These are phyloP conservation scores for Gobionotothen gibberifrons DNA, from an alignment of 2,797 vertebrate genomes.

Conservation along the genomic window DNA sequence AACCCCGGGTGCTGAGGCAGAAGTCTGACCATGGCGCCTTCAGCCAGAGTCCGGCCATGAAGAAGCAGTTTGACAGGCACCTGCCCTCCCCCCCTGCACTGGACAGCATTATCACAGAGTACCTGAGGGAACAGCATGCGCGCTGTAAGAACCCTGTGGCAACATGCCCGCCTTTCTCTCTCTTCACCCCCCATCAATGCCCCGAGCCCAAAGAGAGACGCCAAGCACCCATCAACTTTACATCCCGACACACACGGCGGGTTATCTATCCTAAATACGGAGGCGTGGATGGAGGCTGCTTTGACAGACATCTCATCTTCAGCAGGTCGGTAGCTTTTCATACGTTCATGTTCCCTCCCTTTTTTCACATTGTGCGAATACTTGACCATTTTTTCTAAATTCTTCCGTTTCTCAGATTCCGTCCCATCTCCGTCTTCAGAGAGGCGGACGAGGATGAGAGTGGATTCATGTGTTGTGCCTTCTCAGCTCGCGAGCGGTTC, in stretches of 20 bases:
- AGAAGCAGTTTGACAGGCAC: constrained; percentile 97
- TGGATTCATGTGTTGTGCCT: constrained; percentile 97
- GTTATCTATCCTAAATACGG: constrained; percentile 98
- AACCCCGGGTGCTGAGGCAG: constrained; percentile 92
- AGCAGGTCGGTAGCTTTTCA: constrained; percentile 87
- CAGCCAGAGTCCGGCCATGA: constrained; percentile 98
- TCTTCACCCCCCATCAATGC: constrained; percentile 99
- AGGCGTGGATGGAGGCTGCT: constrained; percentile 97
- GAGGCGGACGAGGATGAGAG: constrained; percentile 99
- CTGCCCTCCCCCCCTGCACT: constrained; percentile 96
- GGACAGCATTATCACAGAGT: constrained; percentile 99
- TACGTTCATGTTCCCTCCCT: not conserved
- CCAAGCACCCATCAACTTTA: constrained; percentile 97
- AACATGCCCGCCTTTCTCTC: constrained; percentile 98
- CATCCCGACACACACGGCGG: constrained; percentile 93
- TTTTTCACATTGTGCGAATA: not conserved
- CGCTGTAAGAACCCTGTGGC: constrained; percentile 99
- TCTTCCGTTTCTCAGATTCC: constrained; percentile 85
- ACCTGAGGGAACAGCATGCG: constrained; percentile 97
- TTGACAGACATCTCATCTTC: constrained; percentile 98
- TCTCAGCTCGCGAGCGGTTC: constrained; percentile 97
- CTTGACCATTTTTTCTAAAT: not conserved
- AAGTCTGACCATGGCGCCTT: constrained; percentile 99
- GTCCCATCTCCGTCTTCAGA: constrained; percentile 97
- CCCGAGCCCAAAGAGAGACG: constrained; percentile 99